Evolutionary conservation across 1,140 invertebrate species (phyloP).

Genomic region (Drosophila orosa): DNA sequence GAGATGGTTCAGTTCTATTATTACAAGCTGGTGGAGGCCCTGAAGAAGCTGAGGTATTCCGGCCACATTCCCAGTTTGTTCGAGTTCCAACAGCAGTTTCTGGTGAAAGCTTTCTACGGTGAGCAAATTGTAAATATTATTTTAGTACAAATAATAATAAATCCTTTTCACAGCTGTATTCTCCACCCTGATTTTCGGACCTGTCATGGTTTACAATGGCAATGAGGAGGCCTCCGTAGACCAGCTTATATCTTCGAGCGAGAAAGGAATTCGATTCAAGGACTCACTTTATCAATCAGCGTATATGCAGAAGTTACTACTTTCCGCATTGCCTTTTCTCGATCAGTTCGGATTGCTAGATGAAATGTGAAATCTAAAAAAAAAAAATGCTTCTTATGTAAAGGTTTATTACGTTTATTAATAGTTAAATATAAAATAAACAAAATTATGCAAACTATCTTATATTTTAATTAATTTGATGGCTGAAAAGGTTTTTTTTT

Average conservation of each 20-base stretch:
- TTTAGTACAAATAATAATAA: too few species aligned
- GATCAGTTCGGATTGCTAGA: slow-evolving; percentile 50
- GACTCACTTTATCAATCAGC: slow-evolving; percentile 36
- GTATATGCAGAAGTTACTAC: slow-evolving; percentile 25
- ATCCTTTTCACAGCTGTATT: slow-evolving; percentile 27
- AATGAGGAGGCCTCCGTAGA: slow-evolving; percentile 66
- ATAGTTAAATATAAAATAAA: too few species aligned
- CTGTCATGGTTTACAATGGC: slow-evolving; percentile 56
- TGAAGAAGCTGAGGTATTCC: slow-evolving; percentile 44
- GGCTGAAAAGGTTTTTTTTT: too few species aligned
- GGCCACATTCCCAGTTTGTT: slow-evolving; percentile 59
- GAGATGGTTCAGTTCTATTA: slow-evolving; percentile 73
- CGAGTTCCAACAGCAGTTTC: slow-evolving; percentile 57
- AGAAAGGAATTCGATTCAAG: slow-evolving; percentile 36
- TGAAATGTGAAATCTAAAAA: slow-evolving; percentile 29
- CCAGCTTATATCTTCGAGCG: slow-evolving; percentile 21
- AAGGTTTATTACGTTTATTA: too few species aligned
- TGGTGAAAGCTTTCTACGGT: slow-evolving; percentile 61
- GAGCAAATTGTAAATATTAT: not conserved
- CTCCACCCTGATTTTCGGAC: slow-evolving; percentile 43
- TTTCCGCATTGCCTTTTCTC: slow-evolving; percentile 24
- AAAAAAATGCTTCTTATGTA: too few species aligned
- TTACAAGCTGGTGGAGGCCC: slow-evolving; percentile 37
- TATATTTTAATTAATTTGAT: too few species aligned
- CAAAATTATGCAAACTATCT: too few species aligned